Evolutionary conservation across 2,113 vertebrate species (phyloP).

Genomic region (Dromaius novaehollandiae): DNA sequence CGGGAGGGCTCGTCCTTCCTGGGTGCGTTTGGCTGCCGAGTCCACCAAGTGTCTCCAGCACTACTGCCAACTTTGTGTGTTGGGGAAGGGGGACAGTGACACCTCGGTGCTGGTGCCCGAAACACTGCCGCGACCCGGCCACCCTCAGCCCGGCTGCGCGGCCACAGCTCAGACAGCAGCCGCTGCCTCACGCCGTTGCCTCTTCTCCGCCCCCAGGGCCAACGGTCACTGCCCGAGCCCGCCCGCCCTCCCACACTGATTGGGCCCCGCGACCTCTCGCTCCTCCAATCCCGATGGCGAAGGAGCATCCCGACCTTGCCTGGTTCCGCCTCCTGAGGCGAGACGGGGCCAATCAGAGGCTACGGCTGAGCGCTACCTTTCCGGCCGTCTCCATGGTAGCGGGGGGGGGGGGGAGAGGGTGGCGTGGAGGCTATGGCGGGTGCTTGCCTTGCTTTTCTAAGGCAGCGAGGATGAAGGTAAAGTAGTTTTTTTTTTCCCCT

Average conservation of each 20-base stretch:
- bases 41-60: rapidly evolving
- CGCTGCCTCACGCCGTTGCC: too few species aligned
- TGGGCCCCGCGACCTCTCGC: rapidly evolving
- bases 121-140: rapidly evolving
- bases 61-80: rapidly evolving
- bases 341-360: background rate
- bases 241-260: background rate
- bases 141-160: rapidly evolving
- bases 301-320: rapidly evolving
- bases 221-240: rapidly evolving
- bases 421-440: background rate
- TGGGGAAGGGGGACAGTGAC: rapidly evolving
- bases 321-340: background rate
- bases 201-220: rapidly evolving
- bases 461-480: background rate
- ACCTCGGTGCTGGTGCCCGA: rapidly evolving
- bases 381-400: constrained; percentile 34
- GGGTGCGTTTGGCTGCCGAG: rapidly evolving
- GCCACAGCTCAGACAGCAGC: rapidly evolving
- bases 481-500: background rate
- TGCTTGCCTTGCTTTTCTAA: background rate
- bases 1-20: rapidly evolving
- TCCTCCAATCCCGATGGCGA: background rate
- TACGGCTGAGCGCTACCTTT: background rate
- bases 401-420: background rate